These are phyloP conservation scores for Stenodema calcarata DNA, from an alignment of 2,888 invertebrate species.

Conservation along the genomic window DNA sequence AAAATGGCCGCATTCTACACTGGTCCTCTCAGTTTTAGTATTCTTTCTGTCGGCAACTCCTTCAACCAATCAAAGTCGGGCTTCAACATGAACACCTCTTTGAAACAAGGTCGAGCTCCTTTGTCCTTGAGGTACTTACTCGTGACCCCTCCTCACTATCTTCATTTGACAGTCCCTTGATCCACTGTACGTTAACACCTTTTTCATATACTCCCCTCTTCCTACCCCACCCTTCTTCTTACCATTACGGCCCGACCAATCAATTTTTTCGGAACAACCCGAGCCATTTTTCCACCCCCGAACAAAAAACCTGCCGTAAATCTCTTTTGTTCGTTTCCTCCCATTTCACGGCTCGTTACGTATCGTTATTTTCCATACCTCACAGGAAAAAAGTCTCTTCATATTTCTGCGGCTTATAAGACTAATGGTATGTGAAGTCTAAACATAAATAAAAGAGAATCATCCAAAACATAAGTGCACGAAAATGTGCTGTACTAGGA, in stretches of 20 bases:
- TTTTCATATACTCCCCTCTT: neutral
- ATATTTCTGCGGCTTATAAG: neutral
- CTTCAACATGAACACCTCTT: too few relatives aligned
- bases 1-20: too few relatives aligned
- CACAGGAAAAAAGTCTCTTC: neutral
- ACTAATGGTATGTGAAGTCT: neutral
- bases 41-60: too few relatives aligned
- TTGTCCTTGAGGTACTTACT: neutral
- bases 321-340: neutral
- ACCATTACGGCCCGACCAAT: neutral
- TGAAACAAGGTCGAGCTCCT: neutral
- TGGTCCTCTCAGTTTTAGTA: too few relatives aligned
- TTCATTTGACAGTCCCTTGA: neutral
- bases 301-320: neutral
- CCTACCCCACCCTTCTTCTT: neutral
- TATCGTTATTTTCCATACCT: neutral
- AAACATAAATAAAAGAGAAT: too few relatives aligned
- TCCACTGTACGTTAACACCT: too few relatives aligned
- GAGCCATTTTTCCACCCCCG: neutral
- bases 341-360: neutral
- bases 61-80: too few relatives aligned
- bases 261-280: neutral
- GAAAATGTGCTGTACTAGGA: too few relatives aligned
- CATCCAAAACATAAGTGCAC: too few relatives aligned
- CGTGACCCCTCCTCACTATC: neutral